Base-by-base conservation (phyloP, 2,113 vertebrate genomes). In the Anas platyrhynchos region DNA sequence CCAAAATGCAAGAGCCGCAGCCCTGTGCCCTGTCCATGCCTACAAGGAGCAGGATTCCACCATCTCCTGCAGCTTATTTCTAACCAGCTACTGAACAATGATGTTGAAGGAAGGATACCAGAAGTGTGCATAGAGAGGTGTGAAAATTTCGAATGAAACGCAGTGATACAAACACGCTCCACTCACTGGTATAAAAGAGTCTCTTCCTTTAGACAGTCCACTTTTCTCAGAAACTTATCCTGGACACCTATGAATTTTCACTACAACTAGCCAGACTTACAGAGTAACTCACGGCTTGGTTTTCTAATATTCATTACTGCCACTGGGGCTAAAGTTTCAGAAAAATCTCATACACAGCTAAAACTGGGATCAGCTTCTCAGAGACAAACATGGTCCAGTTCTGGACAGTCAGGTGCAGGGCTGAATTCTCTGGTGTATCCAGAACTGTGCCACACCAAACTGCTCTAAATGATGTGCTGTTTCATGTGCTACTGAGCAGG, bases 41-140 rank as follows among this genome's bases (percentile, higher is more conserved):
- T 9, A 1, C 52, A 5, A 4, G 13, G 38, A 63, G 25, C 12
- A 21, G 34, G 69, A 58, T 43, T 56, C 74, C 80, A 18, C 12
- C 3, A 0, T 0, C 5, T 1, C 13, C 59, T 6, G n/a, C 21
- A 13, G 14, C 1, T 46, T 9, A 2, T 14, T 15, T 5, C 71
- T 27, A 31, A 34, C 3, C 4, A 59, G 54, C 44, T 50, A 23
- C 65, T 22, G 38, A 66, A 41, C 31, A 56, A 36, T 54, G 17
- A 4, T 21, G 38, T 4, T 9, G n/a, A 16, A 63, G 50, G 69
- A 34, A 46, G 55, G 66, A 58, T 21, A 12, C 12, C 29, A 77
- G 69, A 75, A 75, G 36, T 1, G 43, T 62, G 13, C 15, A 36
- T 21, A 44, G 43, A 58, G 25, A 50, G 9, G 22, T 55, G 17